These are phyloP conservation scores for Drosophila paramelanica DNA, from an alignment of 2,888 invertebrate genomes.

Conservation along the genomic window DNA sequence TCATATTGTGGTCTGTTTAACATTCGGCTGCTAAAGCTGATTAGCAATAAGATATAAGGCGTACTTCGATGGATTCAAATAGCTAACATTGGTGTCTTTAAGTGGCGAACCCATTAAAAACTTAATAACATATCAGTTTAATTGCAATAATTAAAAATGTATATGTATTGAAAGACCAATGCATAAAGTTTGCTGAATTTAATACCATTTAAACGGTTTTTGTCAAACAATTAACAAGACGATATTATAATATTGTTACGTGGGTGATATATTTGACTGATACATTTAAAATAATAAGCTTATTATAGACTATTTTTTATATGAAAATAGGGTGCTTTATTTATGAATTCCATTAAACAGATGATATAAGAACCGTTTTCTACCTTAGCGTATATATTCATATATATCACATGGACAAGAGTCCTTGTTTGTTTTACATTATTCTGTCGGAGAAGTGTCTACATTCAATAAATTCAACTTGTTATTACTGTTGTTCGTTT, in stretches of 20 bases:
- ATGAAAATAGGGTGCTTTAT: no score
- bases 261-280: no score
- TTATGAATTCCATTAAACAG: no score
- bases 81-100: slow-evolving; percentile 7
- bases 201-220: no score
- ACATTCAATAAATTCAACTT: slow-evolving; percentile 46
- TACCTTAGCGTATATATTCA: not conserved
- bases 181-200: no score
- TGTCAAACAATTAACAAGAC: no score
- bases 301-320: no score
- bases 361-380: no score
- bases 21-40: slow-evolving; percentile 58
- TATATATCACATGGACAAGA: not conserved
- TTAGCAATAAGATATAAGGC: slow-evolving; percentile 48
- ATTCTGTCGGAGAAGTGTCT: slow-evolving; percentile 16
- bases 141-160: not conserved
- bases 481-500: slow-evolving; percentile 43
- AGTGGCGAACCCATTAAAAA: not conserved
- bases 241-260: no score
- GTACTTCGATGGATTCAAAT: slow-evolving; percentile 10
- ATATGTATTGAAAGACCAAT: no score
- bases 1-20: slow-evolving; percentile 63
- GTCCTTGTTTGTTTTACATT: slow-evolving; percentile 4
- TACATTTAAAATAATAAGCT: no score
- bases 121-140: slow-evolving; percentile 3